phyloP scores from a whole-genome alignment of 2,888 invertebrate genomes.

The Nomada fabriciana region DNA sequence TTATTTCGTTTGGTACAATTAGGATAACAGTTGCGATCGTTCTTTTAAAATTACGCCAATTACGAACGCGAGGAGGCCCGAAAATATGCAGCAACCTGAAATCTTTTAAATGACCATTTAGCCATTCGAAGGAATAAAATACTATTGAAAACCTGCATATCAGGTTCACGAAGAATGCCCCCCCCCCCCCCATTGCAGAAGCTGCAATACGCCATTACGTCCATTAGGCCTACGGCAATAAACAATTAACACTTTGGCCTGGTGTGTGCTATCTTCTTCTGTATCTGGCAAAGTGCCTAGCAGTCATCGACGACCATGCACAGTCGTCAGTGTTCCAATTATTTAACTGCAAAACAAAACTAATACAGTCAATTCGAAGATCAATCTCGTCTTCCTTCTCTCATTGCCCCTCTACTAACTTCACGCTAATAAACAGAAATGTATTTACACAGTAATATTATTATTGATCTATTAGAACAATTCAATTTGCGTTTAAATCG shows the following conservation, averaged over 20 bases:
- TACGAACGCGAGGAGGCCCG: background rate
- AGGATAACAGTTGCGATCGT: background rate
- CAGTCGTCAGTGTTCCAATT: background rate
- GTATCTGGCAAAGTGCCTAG: slow-evolving; percentile 58
- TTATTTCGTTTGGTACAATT: background rate
- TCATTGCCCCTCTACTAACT: background rate
- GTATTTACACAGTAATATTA: background rate
- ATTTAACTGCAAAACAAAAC: too few relatives aligned
- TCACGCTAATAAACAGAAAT: background rate
- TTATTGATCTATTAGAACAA: background rate
- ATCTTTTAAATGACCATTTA: background rate
- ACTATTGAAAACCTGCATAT: background rate
- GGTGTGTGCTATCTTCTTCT: slow-evolving; percentile 42
- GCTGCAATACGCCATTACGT: background rate
- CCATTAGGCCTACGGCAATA: slow-evolving; percentile 34
- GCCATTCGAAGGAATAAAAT: background rate
- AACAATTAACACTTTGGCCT: slow-evolving; percentile 62
- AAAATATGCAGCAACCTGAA: background rate
- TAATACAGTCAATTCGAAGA: background rate
- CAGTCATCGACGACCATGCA: background rate
- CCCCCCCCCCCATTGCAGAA: too few relatives aligned
- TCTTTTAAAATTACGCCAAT: background rate
- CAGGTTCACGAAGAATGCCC: too few relatives aligned
- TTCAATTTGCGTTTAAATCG: slow-evolving; percentile 6
- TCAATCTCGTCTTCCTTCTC: background rate